phyloP scores from a whole-genome alignment of 1,140 invertebrate genomes.

The Drosophila pectinifera region DNA sequence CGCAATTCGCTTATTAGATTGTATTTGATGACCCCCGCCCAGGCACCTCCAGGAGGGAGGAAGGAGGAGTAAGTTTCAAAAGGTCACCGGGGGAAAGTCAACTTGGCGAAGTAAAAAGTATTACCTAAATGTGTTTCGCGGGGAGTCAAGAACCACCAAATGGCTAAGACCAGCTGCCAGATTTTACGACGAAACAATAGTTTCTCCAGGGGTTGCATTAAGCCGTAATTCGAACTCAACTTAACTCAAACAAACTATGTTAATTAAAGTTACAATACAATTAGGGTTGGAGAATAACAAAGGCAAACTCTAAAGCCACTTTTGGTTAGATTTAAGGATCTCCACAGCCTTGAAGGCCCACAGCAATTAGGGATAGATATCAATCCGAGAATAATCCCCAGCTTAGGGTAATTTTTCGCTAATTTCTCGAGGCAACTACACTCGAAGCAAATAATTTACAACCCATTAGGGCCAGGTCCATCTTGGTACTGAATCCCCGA shows the following conservation, averaged over 20 bases:
- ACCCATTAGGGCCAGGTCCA: conserved; percentile 28
- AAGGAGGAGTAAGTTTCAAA: not conserved
- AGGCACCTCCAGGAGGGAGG: not conserved
- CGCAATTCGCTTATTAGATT: conserved; percentile 53
- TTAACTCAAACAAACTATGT: too few relatives aligned
- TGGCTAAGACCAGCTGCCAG: not conserved
- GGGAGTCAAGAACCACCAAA: conserved; percentile 5
- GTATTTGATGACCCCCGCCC: conserved; percentile 42
- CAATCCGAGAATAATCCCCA: conserved; percentile 8
- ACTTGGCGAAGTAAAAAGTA: not conserved
- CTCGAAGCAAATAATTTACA: conserved; percentile 39
- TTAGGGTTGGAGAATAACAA: too few relatives aligned
- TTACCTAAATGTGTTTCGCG: conserved; percentile 13
- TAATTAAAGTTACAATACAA: not conserved
- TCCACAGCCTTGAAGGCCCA: too few relatives aligned
- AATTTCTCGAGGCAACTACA: conserved; percentile 5
- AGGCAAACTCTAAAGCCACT: too few relatives aligned
- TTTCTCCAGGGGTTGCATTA: not conserved
- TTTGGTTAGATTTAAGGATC: not conserved
- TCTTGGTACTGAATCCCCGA: conserved; percentile 8
- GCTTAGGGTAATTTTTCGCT: conserved; percentile 7
- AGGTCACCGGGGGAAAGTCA: conserved; percentile 9
- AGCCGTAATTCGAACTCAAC: not conserved
- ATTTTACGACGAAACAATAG: not conserved
- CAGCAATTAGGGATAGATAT: too few relatives aligned